These are phyloP conservation scores for Lepidochrysops patricia DNA, from an alignment of 2,888 invertebrate genomes.

Conservation along the genomic window DNA sequence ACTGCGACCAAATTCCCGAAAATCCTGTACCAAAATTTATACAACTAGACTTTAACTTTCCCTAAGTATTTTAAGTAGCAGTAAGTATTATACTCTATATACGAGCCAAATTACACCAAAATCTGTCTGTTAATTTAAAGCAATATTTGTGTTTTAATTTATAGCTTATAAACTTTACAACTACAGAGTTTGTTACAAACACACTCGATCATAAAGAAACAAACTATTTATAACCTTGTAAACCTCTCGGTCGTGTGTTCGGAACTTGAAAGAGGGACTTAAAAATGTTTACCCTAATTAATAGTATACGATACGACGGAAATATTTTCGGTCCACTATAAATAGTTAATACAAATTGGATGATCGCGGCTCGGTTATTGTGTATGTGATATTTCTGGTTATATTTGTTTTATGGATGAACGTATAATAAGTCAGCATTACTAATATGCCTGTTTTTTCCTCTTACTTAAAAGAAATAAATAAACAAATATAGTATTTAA, in stretches of 20 bases:
- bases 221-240: neutral
- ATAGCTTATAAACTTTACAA: no score
- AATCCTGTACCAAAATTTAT: no score
- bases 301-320: slow-evolving; percentile 25
- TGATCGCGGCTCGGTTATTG: neutral
- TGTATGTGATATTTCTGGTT: neutral
- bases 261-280: slow-evolving; percentile 16
- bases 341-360: slow-evolving; percentile 21
- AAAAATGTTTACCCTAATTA: slow-evolving; percentile 24
- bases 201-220: neutral
- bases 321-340: slow-evolving; percentile 23
- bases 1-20: no score
- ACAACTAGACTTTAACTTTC: no score
- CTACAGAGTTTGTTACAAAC: neutral
- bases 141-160: no score
- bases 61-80: no score
- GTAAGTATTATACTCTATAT: no score
- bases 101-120: no score
- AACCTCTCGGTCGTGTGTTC: neutral
- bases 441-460: no score
- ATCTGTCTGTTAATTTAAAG: no score
- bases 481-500: no score
- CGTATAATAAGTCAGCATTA: neutral
- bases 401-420: neutral
- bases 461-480: no score